These are phyloP conservation scores for Malaclemys terrapin DNA, from an alignment of 2,113 vertebrate genomes.

Conservation along the genomic window DNA sequence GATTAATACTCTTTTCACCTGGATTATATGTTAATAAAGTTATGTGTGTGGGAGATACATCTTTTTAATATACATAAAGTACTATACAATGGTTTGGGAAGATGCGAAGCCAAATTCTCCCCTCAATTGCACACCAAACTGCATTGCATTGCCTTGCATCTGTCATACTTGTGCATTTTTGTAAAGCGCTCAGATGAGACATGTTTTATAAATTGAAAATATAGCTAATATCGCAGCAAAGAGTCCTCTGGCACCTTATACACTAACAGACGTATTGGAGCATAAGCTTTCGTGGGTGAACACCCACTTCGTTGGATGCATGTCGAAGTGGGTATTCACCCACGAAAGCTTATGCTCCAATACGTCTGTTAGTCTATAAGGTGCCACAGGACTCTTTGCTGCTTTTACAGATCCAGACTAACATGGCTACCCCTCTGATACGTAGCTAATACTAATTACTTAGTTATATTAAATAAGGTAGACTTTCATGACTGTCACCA, in stretches of 20 bases:
- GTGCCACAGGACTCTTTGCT: too few relatives aligned
- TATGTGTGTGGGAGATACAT: not conserved
- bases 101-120: not conserved
- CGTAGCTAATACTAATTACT: not conserved
- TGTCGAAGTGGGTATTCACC: too few relatives aligned
- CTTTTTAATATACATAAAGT: not conserved
- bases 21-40: conserved; percentile 25
- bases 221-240: not conserved
- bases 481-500: not conserved
- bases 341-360: too few relatives aligned
- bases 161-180: not conserved
- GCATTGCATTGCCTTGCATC: not conserved
- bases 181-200: not conserved
- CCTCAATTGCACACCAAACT: not conserved
- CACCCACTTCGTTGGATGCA: too few relatives aligned
- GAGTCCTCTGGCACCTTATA: too few relatives aligned
- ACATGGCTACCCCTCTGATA: too few relatives aligned
- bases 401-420: too few relatives aligned
- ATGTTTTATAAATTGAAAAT: not conserved
- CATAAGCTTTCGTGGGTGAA: too few relatives aligned
- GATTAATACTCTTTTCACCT: not conserved
- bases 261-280: too few relatives aligned
- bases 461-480: not conserved
- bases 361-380: too few relatives aligned
- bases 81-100: not conserved